Conservation (phyloP, 2,797 vertebrate genomes). For the Catharus ustulatus region DNA sequence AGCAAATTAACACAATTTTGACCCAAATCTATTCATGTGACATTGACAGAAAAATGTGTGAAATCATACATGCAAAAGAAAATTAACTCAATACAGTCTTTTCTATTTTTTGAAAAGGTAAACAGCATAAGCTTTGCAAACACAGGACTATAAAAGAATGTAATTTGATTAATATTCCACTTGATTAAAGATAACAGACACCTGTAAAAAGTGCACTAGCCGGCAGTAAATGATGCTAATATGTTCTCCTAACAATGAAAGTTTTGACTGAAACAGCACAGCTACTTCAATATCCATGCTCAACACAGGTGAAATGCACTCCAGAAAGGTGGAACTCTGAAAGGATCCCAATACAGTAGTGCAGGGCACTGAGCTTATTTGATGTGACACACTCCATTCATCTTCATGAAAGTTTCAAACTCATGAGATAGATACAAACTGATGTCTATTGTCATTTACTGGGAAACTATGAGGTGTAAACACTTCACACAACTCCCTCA, state of each 20-base stretch:
- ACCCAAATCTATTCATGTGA: neutral
- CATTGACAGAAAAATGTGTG: neutral
- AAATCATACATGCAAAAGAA: neutral
- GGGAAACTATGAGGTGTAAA: constrained; percentile 40
- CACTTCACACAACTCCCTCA: constrained; percentile 2
- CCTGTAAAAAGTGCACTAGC: neutral
- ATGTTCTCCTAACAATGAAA: neutral
- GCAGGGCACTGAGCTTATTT: constrained; percentile 40
- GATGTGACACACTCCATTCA: constrained; percentile 50
- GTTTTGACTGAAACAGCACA: neutral
- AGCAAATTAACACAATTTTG: neutral
- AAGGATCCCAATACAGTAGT: neutral
- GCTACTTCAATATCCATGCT: neutral
- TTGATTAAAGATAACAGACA: neutral
- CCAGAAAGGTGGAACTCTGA: neutral
- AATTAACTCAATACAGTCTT: neutral
- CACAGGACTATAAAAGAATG: neutral
- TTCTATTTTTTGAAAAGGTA: neutral
- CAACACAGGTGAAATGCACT: neutral
- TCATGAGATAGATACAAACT: constrained; percentile 39
- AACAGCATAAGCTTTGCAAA: neutral
- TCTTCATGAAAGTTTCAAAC: constrained; percentile 64
- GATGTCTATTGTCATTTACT: constrained; percentile 46
- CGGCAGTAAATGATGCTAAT: neutral
- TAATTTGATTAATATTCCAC: neutral